Evolutionary conservation across 2,797 vertebrate species (phyloP).

Genomic region (Hoplostethus mediterraneus): DNA sequence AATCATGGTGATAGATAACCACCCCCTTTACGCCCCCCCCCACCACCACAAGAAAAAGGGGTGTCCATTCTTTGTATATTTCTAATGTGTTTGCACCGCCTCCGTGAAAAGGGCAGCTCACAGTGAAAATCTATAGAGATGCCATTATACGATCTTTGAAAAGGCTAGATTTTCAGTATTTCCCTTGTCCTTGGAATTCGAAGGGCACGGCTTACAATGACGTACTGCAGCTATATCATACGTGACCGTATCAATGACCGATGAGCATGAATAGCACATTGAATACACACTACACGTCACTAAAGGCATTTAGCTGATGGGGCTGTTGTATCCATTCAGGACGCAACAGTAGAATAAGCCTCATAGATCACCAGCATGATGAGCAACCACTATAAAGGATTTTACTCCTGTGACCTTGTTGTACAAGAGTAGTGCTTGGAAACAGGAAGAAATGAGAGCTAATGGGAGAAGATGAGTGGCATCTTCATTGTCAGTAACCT

Average conservation of each 20-base stretch:
- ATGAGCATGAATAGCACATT: conserved; percentile 24
- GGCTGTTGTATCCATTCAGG: not conserved
- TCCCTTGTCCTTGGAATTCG: conserved; percentile 46
- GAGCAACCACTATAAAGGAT: not conserved
- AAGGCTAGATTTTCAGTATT: conserved; percentile 46
- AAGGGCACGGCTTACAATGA: conserved; percentile 39
- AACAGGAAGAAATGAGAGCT: no score
- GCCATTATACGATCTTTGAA: conserved; percentile 42
- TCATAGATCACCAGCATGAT: not conserved
- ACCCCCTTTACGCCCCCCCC: no score
- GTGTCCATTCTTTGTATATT: no score
- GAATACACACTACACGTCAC: conserved; percentile 41
- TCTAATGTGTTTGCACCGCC: no score
- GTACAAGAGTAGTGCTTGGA: no score
- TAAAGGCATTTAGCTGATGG: conserved; percentile 39
- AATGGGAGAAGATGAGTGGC: not conserved
- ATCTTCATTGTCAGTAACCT: no score
- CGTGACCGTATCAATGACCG: conserved; percentile 16
- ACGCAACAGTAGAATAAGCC: not conserved
- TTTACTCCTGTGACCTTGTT: not conserved
- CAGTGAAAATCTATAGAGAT: conserved; percentile 17
- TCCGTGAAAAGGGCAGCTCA: no score
- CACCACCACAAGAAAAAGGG: no score
- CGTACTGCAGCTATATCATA: not conserved
- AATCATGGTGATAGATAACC: no score